Conservation (phyloP, 2,888 invertebrate genomes). For the Phyto melanocephala region DNA sequence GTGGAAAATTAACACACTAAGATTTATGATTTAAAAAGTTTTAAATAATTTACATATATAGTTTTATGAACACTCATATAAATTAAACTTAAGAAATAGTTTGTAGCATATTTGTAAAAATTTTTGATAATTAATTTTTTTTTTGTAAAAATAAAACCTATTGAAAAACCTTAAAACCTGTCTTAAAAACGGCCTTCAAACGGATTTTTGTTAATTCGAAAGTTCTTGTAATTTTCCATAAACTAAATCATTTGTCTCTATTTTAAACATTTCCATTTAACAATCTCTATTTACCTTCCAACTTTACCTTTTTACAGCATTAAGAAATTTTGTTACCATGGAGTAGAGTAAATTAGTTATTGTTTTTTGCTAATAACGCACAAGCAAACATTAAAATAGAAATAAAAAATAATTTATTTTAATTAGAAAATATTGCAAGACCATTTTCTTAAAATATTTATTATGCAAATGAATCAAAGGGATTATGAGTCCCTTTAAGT, state of each 20-base stretch:
- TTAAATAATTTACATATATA: no score
- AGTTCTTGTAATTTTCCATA: no score
- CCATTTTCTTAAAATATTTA: constrained; percentile 42
- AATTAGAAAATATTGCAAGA: constrained; percentile 34
- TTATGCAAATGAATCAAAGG: constrained; percentile 59
- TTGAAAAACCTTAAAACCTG: no score
- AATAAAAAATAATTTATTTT: neutral
- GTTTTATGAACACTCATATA: no score
- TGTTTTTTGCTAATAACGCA: constrained; percentile 16
- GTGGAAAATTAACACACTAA: neutral
- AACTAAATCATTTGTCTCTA: no score
- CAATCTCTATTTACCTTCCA: neutral
- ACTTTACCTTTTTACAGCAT: neutral
- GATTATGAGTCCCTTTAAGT: neutral
- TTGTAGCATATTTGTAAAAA: no score
- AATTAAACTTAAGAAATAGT: no score
- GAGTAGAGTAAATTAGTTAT: neutral
- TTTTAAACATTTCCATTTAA: no score
- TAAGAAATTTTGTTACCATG: neutral
- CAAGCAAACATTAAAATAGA: constrained; percentile 13
- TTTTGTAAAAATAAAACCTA: no score
- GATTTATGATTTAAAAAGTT: neutral
- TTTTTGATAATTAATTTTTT: no score
- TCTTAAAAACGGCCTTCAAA: no score
- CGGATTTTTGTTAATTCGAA: no score